These are phyloP conservation scores for Neria commutata DNA, from an alignment of 2,888 invertebrate genomes.

Conservation along the genomic window DNA sequence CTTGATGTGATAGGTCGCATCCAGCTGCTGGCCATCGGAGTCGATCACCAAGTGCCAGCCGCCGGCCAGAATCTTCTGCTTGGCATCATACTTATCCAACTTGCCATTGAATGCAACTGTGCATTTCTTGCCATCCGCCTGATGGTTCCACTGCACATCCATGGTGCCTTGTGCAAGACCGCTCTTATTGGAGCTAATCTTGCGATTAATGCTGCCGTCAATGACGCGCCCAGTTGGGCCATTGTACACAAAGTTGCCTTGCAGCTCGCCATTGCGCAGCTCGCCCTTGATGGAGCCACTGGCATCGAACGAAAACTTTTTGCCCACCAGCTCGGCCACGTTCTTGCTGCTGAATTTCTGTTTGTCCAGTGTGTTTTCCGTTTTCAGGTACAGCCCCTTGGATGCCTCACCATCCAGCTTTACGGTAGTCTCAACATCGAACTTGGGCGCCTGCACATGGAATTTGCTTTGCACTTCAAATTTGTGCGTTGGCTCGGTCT, in stretches of 20 bases:
- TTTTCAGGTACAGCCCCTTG: conserved; percentile 71
- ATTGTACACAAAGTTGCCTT: conserved; percentile 41
- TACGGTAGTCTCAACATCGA: conserved; percentile 69
- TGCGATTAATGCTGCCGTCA: conserved; percentile 51
- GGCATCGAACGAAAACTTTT: conserved; percentile 61
- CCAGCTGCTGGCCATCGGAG: conserved; percentile 63
- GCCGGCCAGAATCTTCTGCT: conserved; percentile 59
- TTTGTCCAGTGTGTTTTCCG: conserved; percentile 66
- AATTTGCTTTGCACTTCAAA: conserved; percentile 70
- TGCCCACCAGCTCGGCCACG: conserved; percentile 62
- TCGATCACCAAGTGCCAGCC: conserved; percentile 60
- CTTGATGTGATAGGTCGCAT: conserved; percentile 57
- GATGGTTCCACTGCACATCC: conserved; percentile 64
- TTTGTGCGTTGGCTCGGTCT: conserved; percentile 68
- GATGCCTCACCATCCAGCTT: conserved; percentile 72
- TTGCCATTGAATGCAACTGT: conserved; percentile 59
- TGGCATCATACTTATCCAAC: conserved; percentile 61
- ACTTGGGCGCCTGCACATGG: conserved; percentile 67
- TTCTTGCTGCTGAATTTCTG: conserved; percentile 70
- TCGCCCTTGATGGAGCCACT: conserved; percentile 47
- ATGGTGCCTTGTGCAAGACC: conserved; percentile 63
- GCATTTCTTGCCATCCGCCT: conserved; percentile 44
- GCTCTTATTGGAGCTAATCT: conserved; percentile 58
- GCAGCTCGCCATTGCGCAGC: conserved; percentile 49
- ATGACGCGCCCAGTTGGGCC: conserved; percentile 57